Evolutionary conservation across 1,140 invertebrate genomes (phyloP).

Genomic region (Cotesia glomerata): DNA sequence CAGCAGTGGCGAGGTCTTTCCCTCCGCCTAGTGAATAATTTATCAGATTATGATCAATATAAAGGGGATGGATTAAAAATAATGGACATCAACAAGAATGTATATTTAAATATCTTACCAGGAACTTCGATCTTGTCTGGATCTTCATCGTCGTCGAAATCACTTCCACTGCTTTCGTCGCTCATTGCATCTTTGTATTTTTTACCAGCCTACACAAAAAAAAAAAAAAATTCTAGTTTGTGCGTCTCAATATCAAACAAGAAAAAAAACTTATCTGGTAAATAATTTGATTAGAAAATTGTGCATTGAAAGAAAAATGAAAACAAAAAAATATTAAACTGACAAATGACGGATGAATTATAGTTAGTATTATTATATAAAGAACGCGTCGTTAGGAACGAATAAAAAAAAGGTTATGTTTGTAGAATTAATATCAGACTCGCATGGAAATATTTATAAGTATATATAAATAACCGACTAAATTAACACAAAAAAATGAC

Average conservation of each 20-base stretch:
- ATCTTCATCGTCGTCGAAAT: conserved; percentile 88
- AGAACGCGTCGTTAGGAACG: conserved; percentile 1
- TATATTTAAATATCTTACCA: conserved; percentile 63
- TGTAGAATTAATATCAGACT: too few species aligned
- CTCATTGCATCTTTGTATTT: conserved; percentile 61
- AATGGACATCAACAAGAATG: conserved; percentile 1
- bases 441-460: too few species aligned
- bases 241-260: conserved; percentile 1
- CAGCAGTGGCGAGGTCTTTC: conserved; percentile 78
- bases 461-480: too few species aligned
- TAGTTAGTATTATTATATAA: conserved; percentile 11
- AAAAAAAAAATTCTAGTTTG: conserved; percentile 5
- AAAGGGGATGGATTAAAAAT: conserved; percentile 2
- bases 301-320: not conserved
- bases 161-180: conserved; percentile 76
- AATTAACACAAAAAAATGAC: too few species aligned
- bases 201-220: conserved; percentile 39
- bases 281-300: not conserved
- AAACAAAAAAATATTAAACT: not conserved
- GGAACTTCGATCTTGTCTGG: conserved; percentile 89
- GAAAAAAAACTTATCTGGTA: not conserved
- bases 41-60: conserved; percentile 26
- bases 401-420: not conserved
- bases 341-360: not conserved
- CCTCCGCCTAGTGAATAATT: conserved; percentile 71